A percentile compares a stretch with the other conserved stretches of the same genome.
Conservation (phyloP, 1,140 invertebrate species). For the Philaenus spumarius region DNA sequence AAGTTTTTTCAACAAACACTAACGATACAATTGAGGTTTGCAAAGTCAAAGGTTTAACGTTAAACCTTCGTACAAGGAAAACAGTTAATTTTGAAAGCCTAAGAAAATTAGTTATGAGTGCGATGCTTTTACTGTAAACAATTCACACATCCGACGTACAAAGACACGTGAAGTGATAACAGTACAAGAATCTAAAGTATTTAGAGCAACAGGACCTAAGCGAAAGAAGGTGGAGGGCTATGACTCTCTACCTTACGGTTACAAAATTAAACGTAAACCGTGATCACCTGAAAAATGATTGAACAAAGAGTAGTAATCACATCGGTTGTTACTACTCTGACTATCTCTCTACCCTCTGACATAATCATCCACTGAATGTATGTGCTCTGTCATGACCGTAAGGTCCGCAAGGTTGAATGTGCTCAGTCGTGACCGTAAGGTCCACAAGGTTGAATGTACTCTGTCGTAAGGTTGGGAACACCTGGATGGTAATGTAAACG, state of each 20-base stretch:
- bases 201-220: background rate
- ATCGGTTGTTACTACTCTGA: background rate
- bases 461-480: no score
- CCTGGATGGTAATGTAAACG: no score
- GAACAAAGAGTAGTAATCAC: no score
- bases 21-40: conserved; percentile 6
- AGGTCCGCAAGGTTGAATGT: no score
- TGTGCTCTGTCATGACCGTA: no score
- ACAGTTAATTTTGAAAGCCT: conserved; percentile 29
- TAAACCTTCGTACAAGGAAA: conserved; percentile 22
- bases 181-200: background rate
- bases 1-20: conserved; percentile 9
- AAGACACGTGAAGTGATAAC: background rate
- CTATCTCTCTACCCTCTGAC: no score
- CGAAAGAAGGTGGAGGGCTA: background rate
- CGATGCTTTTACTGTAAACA: background rate
- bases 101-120: background rate
- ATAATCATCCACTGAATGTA: no score
- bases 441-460: no score
- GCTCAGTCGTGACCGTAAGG: no score
- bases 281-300: no score
- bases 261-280: no score
- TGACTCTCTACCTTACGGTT: background rate
- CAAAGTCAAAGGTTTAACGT: conserved; percentile 28
- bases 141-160: background rate